Evolutionary conservation across 2,113 vertebrate genomes (phyloP).

Genomic region (Bothrops jararaca): DNA sequence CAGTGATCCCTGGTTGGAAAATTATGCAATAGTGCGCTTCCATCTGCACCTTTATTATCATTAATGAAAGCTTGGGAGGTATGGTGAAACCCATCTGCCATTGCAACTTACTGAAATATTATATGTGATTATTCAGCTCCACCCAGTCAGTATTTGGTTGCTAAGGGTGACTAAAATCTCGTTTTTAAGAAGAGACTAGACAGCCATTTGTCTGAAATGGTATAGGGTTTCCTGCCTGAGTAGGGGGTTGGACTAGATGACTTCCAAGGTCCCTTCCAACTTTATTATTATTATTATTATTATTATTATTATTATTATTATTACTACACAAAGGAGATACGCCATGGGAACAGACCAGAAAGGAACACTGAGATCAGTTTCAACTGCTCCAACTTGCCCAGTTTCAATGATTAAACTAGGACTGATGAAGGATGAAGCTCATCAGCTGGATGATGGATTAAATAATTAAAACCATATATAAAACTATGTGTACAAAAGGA

Average conservation of each 20-base stretch:
- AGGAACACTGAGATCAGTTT: too few relatives aligned
- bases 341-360: neutral
- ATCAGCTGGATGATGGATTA: neutral
- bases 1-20: neutral
- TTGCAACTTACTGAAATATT: neutral
- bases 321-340: neutral
- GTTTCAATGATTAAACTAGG: neutral
- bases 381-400: neutral
- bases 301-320: too few relatives aligned
- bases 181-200: too few relatives aligned
- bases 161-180: neutral
- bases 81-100: neutral
- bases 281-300: too few relatives aligned
- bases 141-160: neutral
- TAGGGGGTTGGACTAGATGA: too few relatives aligned
- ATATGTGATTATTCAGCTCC: neutral
- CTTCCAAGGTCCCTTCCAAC: too few relatives aligned
- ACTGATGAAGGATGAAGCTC: neutral
- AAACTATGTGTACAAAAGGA: neutral
- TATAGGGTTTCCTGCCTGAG: too few relatives aligned
- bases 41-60: neutral
- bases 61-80: neutral
- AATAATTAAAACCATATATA: neutral
- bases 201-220: too few relatives aligned
- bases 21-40: neutral